These are phyloP conservation scores for Cervus canadensis DNA, from an alignment of 2,113 vertebrate genomes.

Conservation along the genomic window DNA sequence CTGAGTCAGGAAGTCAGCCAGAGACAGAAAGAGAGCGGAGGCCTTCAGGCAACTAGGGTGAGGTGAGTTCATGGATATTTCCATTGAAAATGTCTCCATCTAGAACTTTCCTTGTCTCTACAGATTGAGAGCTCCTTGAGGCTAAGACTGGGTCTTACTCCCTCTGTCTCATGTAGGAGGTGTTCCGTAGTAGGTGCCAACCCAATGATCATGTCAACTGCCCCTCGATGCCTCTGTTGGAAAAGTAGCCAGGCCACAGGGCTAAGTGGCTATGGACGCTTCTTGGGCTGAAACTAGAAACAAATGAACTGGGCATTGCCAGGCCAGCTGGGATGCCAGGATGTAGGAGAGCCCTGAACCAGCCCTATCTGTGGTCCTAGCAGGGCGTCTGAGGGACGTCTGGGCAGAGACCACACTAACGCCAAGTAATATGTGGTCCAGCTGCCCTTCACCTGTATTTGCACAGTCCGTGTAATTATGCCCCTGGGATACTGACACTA, in stretches of 20 bases:
- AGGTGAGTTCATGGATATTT: neutral
- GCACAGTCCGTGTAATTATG: conserved; percentile 33
- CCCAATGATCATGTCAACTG: neutral
- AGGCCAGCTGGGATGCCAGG: neutral
- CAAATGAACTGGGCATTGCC: neutral
- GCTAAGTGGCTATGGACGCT: too few species aligned
- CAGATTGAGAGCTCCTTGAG: neutral
- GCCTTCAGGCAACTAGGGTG: neutral
- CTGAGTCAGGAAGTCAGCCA: neutral
- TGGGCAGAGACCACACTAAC: neutral
- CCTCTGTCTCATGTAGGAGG: neutral
- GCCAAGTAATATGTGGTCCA: neutral
- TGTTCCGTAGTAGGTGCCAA: neutral
- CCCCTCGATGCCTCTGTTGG: neutral
- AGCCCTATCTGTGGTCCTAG: conserved; percentile 44
- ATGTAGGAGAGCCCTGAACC: neutral
- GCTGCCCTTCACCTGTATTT: neutral
- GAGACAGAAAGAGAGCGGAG: neutral
- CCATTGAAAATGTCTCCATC: neutral
- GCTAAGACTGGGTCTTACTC: neutral
- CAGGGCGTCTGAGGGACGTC: conserved; percentile 15
- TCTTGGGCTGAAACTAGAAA: neutral
- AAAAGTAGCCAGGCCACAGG: neutral
- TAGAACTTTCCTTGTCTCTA: neutral
- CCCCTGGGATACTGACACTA: neutral